These are phyloP conservation scores for Cephus cinctus DNA, from an alignment of 1,140 invertebrate genomes.

Conservation along the genomic window DNA sequence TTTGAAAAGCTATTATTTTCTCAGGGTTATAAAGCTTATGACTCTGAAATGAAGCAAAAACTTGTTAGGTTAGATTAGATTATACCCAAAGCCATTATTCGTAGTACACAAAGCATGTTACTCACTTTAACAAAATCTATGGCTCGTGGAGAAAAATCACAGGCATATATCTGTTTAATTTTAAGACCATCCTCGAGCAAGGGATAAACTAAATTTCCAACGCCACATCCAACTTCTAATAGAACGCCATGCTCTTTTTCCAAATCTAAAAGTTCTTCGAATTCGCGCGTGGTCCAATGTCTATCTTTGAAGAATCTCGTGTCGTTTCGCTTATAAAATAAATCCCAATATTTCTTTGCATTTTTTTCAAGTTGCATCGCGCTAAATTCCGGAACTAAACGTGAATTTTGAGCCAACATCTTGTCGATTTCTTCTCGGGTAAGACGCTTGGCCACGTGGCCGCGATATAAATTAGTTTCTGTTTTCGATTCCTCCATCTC, in stretches of 20 bases:
- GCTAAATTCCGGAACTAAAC: constrained; percentile 74
- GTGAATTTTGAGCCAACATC: constrained; percentile 67
- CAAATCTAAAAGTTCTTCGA: constrained; percentile 71
- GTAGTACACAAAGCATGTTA: constrained; percentile 35
- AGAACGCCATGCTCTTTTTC: constrained; percentile 53
- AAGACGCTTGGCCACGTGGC: constrained; percentile 59
- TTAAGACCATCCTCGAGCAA: constrained; percentile 75
- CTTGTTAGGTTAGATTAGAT: neutral
- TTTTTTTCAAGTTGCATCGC: constrained; percentile 82
- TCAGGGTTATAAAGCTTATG: constrained; percentile 60
- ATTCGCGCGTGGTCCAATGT: constrained; percentile 96
- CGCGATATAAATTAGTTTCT: too few relatives aligned
- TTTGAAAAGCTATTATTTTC: constrained; percentile 74
- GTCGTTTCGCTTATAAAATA: constrained; percentile 95
- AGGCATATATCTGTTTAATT: constrained; percentile 81
- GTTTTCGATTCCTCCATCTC: too few relatives aligned
- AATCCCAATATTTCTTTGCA: constrained; percentile 93
- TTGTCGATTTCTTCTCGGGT: constrained; percentile 61
- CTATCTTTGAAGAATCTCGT: constrained; percentile 94
- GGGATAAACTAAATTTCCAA: constrained; percentile 96
- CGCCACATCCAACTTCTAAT: constrained; percentile 94
- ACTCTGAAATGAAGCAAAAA: constrained; percentile 32
- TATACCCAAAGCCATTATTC: neutral
- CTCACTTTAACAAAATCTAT: constrained; percentile 81
- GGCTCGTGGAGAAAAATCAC: constrained; percentile 91